These are phyloP conservation scores for Sinotaia quadrata DNA, from an alignment of 2,888 invertebrate genomes.

Conservation along the genomic window DNA sequence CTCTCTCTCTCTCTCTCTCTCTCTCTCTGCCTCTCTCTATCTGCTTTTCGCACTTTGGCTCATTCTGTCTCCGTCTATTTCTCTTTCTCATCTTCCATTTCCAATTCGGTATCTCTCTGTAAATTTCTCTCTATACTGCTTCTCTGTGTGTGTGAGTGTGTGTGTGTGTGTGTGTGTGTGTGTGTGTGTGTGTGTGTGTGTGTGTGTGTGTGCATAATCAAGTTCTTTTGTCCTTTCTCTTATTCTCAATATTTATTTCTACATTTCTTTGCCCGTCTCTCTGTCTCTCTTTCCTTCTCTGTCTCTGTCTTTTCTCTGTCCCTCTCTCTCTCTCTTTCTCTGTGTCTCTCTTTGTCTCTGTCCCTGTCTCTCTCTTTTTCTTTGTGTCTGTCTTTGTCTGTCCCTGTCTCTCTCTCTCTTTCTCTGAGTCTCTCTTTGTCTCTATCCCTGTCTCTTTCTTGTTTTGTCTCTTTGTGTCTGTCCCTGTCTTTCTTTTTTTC, in stretches of 20 bases:
- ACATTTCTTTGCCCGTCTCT: neutral
- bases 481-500: too few relatives aligned
- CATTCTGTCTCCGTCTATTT: neutral
- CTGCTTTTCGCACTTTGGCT: neutral
- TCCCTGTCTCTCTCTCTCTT: neutral
- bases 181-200: neutral
- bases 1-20: neutral
- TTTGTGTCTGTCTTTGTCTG: neutral
- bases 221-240: neutral
- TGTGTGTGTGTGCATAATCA: neutral
- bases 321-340: too few relatives aligned
- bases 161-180: slow-evolving; percentile 4
- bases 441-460: neutral
- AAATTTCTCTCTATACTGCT: neutral
- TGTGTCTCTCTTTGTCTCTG: too few relatives aligned
- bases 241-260: neutral
- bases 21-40: neutral
- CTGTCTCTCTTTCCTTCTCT: neutral
- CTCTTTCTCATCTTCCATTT: neutral
- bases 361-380: neutral
- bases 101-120: neutral
- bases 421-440: too few relatives aligned
- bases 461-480: neutral
- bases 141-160: neutral
- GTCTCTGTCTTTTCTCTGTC: neutral